Evolutionary conservation across 2,888 invertebrate species (phyloP), one percentile per base, ranked within the genome.

Genomic region (Augiades crinisus): DNA sequence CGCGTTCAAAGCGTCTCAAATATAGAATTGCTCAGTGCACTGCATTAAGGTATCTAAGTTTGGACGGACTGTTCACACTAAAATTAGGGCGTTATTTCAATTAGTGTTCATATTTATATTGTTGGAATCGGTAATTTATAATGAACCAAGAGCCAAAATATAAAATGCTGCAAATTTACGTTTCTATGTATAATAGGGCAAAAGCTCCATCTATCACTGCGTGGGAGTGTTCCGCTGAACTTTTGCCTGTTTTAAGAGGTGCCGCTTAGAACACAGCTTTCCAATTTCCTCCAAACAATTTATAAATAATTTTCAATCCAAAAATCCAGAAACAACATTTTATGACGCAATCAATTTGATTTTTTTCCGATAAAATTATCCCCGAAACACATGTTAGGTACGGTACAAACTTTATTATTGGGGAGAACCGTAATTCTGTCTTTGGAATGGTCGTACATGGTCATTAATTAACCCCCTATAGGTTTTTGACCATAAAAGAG

Each of bases 401-500:
- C 77, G 74, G 70, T 67, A 54, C 61, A 58, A 68, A 70, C 73
- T 86, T 84, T 85, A 84, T 81, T 72, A 70, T 61, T 54, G 59
- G 47, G 31, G 53, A 21, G 37, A 64, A 62, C 63, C 75, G 74
- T 86, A 84, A 81, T 64, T 85, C 72, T 67, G 61, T 57, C 62
- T 77, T 77, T 79, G 77, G 78, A 74, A 82, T 73, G 75, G 65
- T 58, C 68, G 43, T 68, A 76, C 76, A 74, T 57, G 73, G 67
- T 64, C 79, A 85, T 87, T 86, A 87, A 87, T 87, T 87, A 84
- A 63, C 67, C 74, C 68, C 84, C 78, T 65, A 71, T 65, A 56
- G 75, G 65, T 59, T 56, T 63, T 53, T 49, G 64, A 57, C 67
- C 70, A 65, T 78, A 75, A 80, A 78, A 68, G 72, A 68, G 73